Conservation (phyloP, 2,113 vertebrate species). For the Carassius carassius region DNA sequence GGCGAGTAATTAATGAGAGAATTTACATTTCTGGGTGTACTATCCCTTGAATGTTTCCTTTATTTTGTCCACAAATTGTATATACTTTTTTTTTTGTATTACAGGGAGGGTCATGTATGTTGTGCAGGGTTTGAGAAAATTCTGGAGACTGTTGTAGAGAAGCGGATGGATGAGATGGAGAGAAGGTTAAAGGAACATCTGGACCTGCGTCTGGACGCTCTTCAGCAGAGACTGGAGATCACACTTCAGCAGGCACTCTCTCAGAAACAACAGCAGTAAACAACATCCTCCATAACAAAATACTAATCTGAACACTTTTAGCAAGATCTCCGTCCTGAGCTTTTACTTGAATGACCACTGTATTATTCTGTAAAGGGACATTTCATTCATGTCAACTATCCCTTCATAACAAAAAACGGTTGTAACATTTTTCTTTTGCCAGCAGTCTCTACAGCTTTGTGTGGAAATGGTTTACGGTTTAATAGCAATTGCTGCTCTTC, state of each 20-base stretch:
- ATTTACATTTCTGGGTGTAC: not conserved
- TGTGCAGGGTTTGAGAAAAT: slow-evolving; percentile 62
- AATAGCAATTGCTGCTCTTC: not conserved
- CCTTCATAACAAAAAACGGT: not conserved
- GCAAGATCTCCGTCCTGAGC: not conserved
- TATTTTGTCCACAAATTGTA: not conserved
- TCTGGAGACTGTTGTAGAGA: slow-evolving; percentile 66
- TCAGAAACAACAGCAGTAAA: slow-evolving; percentile 26
- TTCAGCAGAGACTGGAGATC: slow-evolving; percentile 73
- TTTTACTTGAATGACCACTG: not conserved
- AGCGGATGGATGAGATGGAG: slow-evolving; percentile 75
- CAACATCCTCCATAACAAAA: not conserved
- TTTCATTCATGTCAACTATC: not conserved
- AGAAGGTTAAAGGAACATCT: slow-evolving; percentile 73
- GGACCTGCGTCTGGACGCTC: slow-evolving; percentile 73
- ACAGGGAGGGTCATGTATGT: slow-evolving; percentile 54
- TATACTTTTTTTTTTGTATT: not conserved
- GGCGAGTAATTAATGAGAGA: not conserved
- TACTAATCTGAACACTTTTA: not conserved
- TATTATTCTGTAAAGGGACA: not conserved
- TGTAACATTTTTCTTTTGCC: not conserved
- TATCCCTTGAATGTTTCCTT: not conserved
- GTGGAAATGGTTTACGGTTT: not conserved
- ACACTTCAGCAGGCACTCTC: slow-evolving; percentile 57
- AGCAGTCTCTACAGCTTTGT: not conserved